These are phyloP conservation scores for Trematomus bernacchii DNA, from an alignment of 2,797 vertebrate species.

Conservation along the genomic window DNA sequence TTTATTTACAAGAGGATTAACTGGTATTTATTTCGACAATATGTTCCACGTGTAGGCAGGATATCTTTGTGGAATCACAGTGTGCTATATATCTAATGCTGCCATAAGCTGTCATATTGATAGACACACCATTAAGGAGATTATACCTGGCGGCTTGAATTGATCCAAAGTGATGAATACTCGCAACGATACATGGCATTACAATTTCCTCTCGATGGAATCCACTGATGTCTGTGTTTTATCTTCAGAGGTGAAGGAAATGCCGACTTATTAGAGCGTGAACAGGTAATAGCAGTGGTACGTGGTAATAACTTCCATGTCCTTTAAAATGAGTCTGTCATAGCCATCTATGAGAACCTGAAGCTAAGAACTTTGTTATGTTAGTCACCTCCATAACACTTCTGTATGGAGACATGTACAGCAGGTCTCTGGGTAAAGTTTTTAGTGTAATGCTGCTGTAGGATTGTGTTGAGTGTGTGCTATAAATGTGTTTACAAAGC, in stretches of 20 bases:
- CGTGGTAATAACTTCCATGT: constrained; percentile 80
- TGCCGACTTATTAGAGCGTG: constrained; percentile 78
- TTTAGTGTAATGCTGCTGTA: constrained; percentile 10
- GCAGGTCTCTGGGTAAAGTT: constrained; percentile 17
- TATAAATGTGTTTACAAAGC: neutral
- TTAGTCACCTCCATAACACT: constrained; percentile 37
- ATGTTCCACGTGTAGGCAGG: constrained; percentile 31
- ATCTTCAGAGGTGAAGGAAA: constrained; percentile 74
- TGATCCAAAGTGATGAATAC: constrained; percentile 74
- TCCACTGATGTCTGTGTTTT: constrained; percentile 77
- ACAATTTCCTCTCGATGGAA: constrained; percentile 71
- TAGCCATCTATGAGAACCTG: constrained; percentile 52
- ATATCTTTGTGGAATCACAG: constrained; percentile 61
- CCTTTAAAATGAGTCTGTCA: constrained; percentile 82
- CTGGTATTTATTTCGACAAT: constrained; percentile 30
- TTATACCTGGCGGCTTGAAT: constrained; percentile 73
- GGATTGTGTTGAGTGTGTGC: constrained; percentile 27
- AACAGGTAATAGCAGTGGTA: constrained; percentile 73
- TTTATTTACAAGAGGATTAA: constrained; percentile 29
- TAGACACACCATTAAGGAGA: constrained; percentile 74
- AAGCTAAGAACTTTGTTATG: constrained; percentile 55
- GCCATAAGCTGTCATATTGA: constrained; percentile 62
- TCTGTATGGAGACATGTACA: constrained; percentile 24
- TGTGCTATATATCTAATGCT: constrained; percentile 45
- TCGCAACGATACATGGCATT: constrained; percentile 61